Base-by-base conservation (phyloP, 2,888 invertebrate species). In the Nasonovia ribisnigri region DNA sequence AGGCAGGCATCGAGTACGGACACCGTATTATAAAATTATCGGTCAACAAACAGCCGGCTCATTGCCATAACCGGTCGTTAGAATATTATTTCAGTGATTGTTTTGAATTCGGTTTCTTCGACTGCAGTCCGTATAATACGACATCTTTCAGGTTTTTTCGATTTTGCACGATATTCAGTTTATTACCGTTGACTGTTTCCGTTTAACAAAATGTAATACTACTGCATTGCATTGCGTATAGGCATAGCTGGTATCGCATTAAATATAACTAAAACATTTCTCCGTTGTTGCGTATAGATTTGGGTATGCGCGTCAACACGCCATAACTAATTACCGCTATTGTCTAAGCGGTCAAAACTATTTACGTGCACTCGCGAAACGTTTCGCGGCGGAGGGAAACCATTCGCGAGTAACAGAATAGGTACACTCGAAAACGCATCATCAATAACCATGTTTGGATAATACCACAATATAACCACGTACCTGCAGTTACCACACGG, bases 391-490 rank as follows among this genome's bases (percentile, higher is more conserved):
- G 77, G 36, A 6, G 57, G 26, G 57, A 20, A 20, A 77, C 77
- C 36, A 8, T 77, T 77, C 36, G 0, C 20, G 36, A 77, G 36
- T 77, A 77, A 77, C 77, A 36, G 77, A 8, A 77, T 77, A n/a
- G n/a, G n/a, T n/a, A 77, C 77, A 77, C 77, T 77, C 77, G 77
- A 36, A 36, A 77, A 77, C 77, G 36, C 77, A 77, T 77, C 77
- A 77, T 77, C 77, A 77, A 77, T 77, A 36, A 77, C 77, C 36
- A 1, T 10, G 88, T 51, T 36, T 36, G 36, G 77, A 36, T 77
- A 77, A 36, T 36, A 77, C 77, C 20, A n/a, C 77, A 20, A 36
- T 36, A 20, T 77, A 77, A 77, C 77, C 77, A 8, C 36, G 77
- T 77, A 77, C 36, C 77, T 20, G 16, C 16, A 77, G 77, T 20